Conservation (phyloP, 2,113 vertebrate species). For the Halichoeres trimaculatus region DNA sequence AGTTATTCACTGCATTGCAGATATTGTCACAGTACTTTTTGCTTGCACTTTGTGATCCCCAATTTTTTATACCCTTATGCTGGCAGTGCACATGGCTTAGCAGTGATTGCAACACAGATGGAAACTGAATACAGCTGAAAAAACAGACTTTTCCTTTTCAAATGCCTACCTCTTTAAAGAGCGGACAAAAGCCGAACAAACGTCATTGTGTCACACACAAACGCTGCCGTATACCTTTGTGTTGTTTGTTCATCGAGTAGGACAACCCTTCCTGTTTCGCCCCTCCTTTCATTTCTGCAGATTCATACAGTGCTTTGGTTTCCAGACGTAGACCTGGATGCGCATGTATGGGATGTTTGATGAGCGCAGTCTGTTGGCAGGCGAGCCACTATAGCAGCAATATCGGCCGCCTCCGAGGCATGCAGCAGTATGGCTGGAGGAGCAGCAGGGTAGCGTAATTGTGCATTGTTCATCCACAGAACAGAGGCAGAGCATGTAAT, state of each 20-base stretch:
- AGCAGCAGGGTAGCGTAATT: conserved; percentile 82
- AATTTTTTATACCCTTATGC: conserved; percentile 15
- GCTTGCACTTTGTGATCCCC: conserved; percentile 20
- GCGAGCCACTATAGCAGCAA: conserved; percentile 58
- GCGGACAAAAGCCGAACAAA: conserved; percentile 50
- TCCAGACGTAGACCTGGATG: conserved; percentile 71
- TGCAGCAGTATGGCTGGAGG: conserved; percentile 62
- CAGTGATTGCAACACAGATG: conserved; percentile 20
- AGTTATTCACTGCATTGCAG: conserved; percentile 65
- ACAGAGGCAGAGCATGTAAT: conserved; percentile 85
- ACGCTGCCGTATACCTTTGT: conserved; percentile 64
- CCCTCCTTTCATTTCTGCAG: conserved; percentile 53
- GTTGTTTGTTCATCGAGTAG: conserved; percentile 44
- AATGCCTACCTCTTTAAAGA: conserved; percentile 44
- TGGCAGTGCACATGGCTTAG: background rate
- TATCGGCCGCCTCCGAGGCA: conserved; percentile 68
- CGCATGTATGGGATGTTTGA: conserved; percentile 73
- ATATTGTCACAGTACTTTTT: conserved; percentile 28
- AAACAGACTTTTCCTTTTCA: conserved; percentile 37
- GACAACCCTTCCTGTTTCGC: conserved; percentile 49
- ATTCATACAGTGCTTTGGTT: conserved; percentile 67
- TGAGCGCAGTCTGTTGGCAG: conserved; percentile 68
- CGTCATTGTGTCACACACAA: conserved; percentile 65
- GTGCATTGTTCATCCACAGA: conserved; percentile 84
- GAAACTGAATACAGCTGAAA: conserved; percentile 45